Percentiles rank a stretch among this genome's conserved stretches.
phyloP scores from a whole-genome alignment of 2,113 vertebrate species.

The Gambusia holbrooki region DNA sequence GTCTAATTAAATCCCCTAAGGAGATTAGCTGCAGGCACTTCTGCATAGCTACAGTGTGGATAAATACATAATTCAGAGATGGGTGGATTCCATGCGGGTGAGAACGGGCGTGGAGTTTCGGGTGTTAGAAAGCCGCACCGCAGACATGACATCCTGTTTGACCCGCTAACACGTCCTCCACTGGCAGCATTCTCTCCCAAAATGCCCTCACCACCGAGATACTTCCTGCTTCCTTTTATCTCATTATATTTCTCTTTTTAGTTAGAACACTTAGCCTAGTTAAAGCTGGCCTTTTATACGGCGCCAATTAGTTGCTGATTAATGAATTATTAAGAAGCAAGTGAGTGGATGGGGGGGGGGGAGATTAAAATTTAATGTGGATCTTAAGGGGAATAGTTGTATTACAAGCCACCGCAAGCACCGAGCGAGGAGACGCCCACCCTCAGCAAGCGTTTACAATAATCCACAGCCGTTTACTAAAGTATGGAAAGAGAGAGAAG shows the following conservation, averaged over 20 bases:
- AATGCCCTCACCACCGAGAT: constrained; percentile 35
- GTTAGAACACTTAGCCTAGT: constrained; percentile 75
- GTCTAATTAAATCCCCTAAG: constrained; percentile 59
- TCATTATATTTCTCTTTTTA: constrained; percentile 41
- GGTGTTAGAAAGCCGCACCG: constrained; percentile 27
- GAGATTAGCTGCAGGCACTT: constrained; percentile 39
- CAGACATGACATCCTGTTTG: constrained; percentile 43
- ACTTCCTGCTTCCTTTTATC: constrained; percentile 10
- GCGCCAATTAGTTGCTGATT: constrained; percentile 80
- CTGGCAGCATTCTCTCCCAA: background rate
- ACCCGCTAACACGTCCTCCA: constrained; percentile 50
- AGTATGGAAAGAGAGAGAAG: constrained; percentile 16
- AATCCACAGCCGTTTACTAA: constrained; percentile 64
- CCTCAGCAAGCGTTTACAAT: constrained; percentile 69
- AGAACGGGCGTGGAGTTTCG: constrained; percentile 32
- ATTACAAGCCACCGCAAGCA: constrained; percentile 78
- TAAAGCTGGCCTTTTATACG: constrained; percentile 76
- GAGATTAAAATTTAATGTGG: constrained; percentile 79
- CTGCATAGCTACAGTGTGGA: constrained; percentile 22
- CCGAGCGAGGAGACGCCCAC: constrained; percentile 48
- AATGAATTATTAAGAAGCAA: constrained; percentile 83
- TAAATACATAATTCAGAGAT: constrained; percentile 53
- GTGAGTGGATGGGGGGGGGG: constrained; percentile 55
- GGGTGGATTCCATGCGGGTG: constrained; percentile 29
- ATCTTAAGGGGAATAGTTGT: constrained; percentile 77